Percentiles rank a stretch among this genome's conserved stretches.
phyloP scores from a whole-genome alignment of 2,888 invertebrate species.

The Amorpha juglandis region DNA sequence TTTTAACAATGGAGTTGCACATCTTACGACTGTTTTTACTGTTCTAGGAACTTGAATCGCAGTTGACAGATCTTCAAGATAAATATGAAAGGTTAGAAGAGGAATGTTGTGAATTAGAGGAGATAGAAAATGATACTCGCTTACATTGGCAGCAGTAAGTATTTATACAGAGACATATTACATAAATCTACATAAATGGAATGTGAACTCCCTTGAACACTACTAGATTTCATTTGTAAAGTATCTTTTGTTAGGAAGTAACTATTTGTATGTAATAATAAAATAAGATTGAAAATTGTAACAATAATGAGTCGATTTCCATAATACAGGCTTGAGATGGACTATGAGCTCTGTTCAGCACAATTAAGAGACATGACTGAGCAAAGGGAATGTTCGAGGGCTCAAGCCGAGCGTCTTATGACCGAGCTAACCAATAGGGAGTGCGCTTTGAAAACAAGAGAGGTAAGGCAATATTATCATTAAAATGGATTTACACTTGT shows the following conservation, averaged over 20 bases:
- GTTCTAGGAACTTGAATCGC: conserved; percentile 78
- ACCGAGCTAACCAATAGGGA: conserved; percentile 72
- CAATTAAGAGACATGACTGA: conserved; percentile 85
- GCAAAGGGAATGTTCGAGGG: conserved; percentile 82
- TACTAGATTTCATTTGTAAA: too few relatives aligned
- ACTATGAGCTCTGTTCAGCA: conserved; percentile 85
- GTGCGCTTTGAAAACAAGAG: conserved; percentile 79
- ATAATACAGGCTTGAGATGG: conserved; percentile 82
- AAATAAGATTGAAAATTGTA: neutral
- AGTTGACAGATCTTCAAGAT: conserved; percentile 84
- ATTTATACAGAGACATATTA: conserved; percentile 20
- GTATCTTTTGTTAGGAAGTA: too few relatives aligned
- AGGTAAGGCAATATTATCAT: conserved; percentile 60
- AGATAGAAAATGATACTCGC: conserved; percentile 90
- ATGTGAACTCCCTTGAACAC: neutral
- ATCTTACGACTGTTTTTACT: conserved; percentile 23
- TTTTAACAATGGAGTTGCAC: neutral
- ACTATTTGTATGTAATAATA: neutral
- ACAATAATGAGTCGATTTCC: conserved; percentile 31
- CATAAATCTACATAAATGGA: neutral
- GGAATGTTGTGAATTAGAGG: conserved; percentile 89
- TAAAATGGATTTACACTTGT: too few relatives aligned
- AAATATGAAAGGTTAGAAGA: conserved; percentile 88
- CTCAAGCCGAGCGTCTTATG: conserved; percentile 76
- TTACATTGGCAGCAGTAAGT: conserved; percentile 85